Percentiles rank a stretch among this genome's conserved stretches.
phyloP scores from a whole-genome alignment of 2,797 vertebrate species.

The Leuciscus waleckii region DNA sequence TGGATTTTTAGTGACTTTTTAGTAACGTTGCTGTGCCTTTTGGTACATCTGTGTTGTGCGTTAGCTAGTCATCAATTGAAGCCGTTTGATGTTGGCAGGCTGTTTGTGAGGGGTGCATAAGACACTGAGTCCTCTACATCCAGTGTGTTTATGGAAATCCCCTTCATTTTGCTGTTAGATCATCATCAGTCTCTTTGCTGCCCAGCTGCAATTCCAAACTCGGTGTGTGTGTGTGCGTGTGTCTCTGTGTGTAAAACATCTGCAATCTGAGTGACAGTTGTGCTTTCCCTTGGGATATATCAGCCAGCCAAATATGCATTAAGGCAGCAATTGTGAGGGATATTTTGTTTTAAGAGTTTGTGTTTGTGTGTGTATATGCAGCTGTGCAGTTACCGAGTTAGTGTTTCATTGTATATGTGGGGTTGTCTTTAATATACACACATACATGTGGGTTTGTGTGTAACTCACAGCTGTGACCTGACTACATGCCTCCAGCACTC shows the following conservation, averaged over 20 bases:
- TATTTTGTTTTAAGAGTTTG: constrained; percentile 18
- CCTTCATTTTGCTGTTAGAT: constrained; percentile 55
- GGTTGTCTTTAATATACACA: constrained; percentile 41
- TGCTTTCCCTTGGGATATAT: constrained; percentile 43
- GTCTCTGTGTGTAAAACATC: constrained; percentile 50
- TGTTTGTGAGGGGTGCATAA: constrained; percentile 41
- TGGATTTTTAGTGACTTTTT: constrained; percentile 25
- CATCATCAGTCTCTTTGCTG: constrained; percentile 47
- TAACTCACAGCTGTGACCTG: constrained; percentile 55
- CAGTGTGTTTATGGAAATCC: constrained; percentile 56
- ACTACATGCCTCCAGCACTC: constrained; percentile 14
- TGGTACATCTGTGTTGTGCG: constrained; percentile 30
- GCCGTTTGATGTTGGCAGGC: constrained; percentile 47
- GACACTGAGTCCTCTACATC: constrained; percentile 43
- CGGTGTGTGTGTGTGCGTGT: constrained; percentile 15
- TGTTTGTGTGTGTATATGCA: constrained; percentile 36
- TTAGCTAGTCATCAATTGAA: constrained; percentile 6
- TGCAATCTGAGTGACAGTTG: constrained; percentile 52
- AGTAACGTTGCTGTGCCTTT: constrained; percentile 6
- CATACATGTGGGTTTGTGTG: not conserved
- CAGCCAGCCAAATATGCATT: constrained; percentile 47
- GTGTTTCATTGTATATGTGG: constrained; percentile 25
- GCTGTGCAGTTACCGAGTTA: constrained; percentile 29
- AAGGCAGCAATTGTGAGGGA: constrained; percentile 34
- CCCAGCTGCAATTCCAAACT: constrained; percentile 50